These are phyloP conservation scores for Nematopogon swammerdamellus DNA, from an alignment of 2,888 invertebrate genomes.

Conservation along the genomic window DNA sequence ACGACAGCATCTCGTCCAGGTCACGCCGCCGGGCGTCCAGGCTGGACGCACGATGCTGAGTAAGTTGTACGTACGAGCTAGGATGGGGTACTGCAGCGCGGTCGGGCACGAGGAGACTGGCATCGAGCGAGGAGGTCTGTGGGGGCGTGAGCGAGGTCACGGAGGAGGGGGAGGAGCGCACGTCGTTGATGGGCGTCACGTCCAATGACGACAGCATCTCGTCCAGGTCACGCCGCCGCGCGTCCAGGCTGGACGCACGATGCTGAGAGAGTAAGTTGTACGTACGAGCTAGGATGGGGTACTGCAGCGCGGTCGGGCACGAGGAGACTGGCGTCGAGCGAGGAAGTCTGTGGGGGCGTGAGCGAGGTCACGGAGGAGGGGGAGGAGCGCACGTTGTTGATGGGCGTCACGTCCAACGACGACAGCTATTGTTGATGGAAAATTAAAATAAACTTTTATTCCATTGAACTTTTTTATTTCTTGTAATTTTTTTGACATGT, in stretches of 20 bases:
- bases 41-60: too few relatives aligned
- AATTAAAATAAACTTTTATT: too few relatives aligned
- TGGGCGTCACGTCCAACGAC: conserved; percentile 71
- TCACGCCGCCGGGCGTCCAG: conserved; percentile 62
- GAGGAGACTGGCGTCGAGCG: conserved; percentile 66
- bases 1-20: conserved; percentile 71
- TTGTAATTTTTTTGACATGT: too few relatives aligned
- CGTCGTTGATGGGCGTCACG: conserved; percentile 73
- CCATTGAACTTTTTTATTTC: too few relatives aligned
- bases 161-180: conserved; percentile 67
- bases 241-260: too few relatives aligned
- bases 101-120: conserved; percentile 45
- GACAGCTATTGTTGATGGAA: too few relatives aligned
- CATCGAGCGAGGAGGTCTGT: conserved; percentile 66
- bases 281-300: background rate
- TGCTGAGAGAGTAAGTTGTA: conserved; percentile 23
- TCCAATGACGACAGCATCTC: conserved; percentile 72
- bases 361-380: conserved; percentile 23
- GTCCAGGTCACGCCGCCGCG: conserved; percentile 60
- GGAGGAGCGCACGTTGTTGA: conserved; percentile 70
- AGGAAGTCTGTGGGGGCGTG: conserved; percentile 66
- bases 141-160: conserved; percentile 67
- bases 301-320: background rate
- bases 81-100: background rate
- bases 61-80: background rate